A percentile compares a stretch with the other conserved stretches of the same genome.
Conservation (phyloP, 2,888 invertebrate species). For the Drosophila seclusa region DNA sequence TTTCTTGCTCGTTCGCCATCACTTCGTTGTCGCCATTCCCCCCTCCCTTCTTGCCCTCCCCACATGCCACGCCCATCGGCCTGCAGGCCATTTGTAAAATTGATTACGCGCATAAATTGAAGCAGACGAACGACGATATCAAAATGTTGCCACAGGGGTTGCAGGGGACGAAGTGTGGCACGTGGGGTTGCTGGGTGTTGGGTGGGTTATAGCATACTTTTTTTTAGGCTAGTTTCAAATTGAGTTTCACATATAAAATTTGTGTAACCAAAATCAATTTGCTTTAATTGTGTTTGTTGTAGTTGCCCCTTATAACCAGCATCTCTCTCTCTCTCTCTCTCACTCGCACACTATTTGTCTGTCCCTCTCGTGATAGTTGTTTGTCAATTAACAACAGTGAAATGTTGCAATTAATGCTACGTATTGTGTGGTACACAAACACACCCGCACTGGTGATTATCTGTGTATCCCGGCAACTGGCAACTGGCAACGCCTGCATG, state of each 20-base stretch:
- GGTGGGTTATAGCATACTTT: constrained; percentile 18
- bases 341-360: constrained; percentile 14
- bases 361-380: constrained; percentile 43
- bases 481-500: constrained; percentile 14
- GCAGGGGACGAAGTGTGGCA: not conserved
- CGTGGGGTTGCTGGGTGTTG: not conserved
- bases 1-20: constrained; percentile 48
- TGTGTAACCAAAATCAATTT: constrained; percentile 72
- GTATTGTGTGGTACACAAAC: constrained; percentile 35
- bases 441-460: constrained; percentile 15
- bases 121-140: constrained; percentile 70
- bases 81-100: constrained; percentile 80
- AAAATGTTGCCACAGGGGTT: constrained; percentile 59
- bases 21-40: constrained; percentile 1
- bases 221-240: constrained; percentile 54
- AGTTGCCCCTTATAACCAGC: not conserved
- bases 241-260: constrained; percentile 51
- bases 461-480: constrained; percentile 6
- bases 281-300: constrained; percentile 61
- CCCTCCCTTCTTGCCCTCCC: not conserved
- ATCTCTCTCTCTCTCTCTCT: constrained; percentile 5
- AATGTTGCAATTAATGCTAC: constrained; percentile 76
- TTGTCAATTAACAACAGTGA: constrained; percentile 75
- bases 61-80: constrained; percentile 31
- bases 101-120: constrained; percentile 82